These are phyloP conservation scores for Agelas oroides DNA, from an alignment of 37 sponge, comb jelly and placozoan genomes.

Conservation along the genomic window DNA sequence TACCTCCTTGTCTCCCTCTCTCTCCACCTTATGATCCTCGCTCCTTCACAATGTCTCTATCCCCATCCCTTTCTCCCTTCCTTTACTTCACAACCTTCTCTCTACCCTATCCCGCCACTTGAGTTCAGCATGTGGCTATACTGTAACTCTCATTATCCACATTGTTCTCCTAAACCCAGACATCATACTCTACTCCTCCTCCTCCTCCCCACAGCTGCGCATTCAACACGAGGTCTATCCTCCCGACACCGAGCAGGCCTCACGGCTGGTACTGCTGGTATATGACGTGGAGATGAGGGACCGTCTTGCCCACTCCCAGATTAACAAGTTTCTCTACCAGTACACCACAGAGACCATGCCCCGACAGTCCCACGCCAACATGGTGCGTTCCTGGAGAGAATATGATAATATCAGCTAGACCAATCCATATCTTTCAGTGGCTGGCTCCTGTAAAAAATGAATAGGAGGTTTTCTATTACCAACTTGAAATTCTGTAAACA, in stretches of 20 bases:
- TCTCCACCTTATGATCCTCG: too few species aligned
- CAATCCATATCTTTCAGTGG: not conserved
- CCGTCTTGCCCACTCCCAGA: constrained; percentile 70
- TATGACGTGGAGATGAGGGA: constrained; percentile 91
- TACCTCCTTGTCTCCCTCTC: too few species aligned
- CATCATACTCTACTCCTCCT: not conserved
- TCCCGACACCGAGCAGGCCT: constrained; percentile 52
- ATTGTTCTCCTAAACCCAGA: not conserved
- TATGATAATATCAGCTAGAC: not conserved
- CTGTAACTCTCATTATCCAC: not conserved
- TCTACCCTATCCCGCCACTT: too few species aligned
- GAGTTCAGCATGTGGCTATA: too few species aligned
- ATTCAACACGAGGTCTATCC: constrained; percentile 85
- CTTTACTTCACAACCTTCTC: too few species aligned
- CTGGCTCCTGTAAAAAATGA: not conserved
- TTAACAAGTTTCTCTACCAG: constrained; percentile 97
- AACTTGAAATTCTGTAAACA: too few species aligned
- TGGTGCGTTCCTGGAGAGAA: constrained; percentile 54
- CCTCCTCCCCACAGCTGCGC: constrained; percentile 51
- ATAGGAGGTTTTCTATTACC: too few species aligned
- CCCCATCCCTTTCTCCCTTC: too few species aligned
- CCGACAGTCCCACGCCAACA: constrained; percentile 85
- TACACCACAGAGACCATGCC: constrained; percentile 87
- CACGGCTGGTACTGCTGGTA: constrained; percentile 81
- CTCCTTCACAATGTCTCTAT: too few species aligned